Evolutionary conservation across 1,140 invertebrate genomes (phyloP), one percentile per base, ranked within the genome.

Genomic region (Drosophila ironensis): DNA sequence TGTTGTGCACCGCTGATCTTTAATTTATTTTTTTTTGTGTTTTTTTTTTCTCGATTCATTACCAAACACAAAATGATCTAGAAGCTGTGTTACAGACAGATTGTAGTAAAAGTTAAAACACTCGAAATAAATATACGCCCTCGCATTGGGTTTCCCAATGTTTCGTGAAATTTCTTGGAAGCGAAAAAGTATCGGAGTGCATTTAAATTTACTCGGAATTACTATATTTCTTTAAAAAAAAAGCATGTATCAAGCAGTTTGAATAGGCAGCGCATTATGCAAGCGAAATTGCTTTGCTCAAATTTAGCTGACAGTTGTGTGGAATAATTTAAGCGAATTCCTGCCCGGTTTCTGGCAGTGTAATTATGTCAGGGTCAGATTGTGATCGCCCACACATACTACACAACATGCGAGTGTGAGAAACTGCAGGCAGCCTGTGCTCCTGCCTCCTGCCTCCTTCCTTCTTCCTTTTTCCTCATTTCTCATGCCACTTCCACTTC

Each of bases 401-500:
- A 86, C 80, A 86, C 60, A 76, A 67, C 71, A 61, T 20, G 42
- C 46, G 47, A 72, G 68, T 80, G 80, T 86, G 80, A 80, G 78
- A 84, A 86, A 78, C 72, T 81, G 63, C 64, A 70, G 57, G 63
- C 61, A 57, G 67, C 7, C 73, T 8, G 60, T 38, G 59, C 33
- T 46, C 19, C 37, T 11, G 12, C 25, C 27, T 44, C 40, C 38
- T 30, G 27, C 17, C 51, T 61, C 35, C 8, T 63, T 48, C 17
- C 42, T 22, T n/a, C 57, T 52, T 33, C 46, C 47, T 50, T 25
- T 7, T 69, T 69, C 52, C 44, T 59, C 45, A 1, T 50, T 69
- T 24, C 64, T 54, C 17, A n/a, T 67, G 35, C 24, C 14, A 8
- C 6, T 25, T 41, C 28, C 6, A 1, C n/a, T 6, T 11, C 24